Conservation (phyloP, 2,797 vertebrate species). For the Enteromius treurensis region DNA sequence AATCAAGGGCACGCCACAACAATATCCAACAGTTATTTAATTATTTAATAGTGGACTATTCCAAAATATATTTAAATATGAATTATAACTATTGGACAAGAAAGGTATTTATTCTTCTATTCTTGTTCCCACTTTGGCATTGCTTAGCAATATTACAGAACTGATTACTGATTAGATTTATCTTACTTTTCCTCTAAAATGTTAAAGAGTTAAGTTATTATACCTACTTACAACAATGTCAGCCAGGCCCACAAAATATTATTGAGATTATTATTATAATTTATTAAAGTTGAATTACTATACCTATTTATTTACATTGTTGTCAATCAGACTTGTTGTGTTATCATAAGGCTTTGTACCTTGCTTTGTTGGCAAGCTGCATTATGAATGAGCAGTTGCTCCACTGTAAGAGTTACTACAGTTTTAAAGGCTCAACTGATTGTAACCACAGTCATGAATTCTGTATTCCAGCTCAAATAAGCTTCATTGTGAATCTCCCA, state of each 20-base stretch:
- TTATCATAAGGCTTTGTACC: slow-evolving; percentile 32
- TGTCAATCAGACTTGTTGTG: slow-evolving; percentile 5
- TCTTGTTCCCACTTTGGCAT: neutral
- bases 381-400: neutral
- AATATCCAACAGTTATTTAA: neutral
- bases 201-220: neutral
- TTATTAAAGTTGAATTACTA: neutral
- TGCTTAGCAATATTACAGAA: neutral
- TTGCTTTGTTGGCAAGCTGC: slow-evolving; percentile 23
- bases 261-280: slow-evolving; percentile 7
- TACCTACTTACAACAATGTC: neutral
- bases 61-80: neutral
- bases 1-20: slow-evolving; percentile 4
- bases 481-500: slow-evolving; percentile 83
- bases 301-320: slow-evolving; percentile 14
- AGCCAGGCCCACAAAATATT: slow-evolving; percentile 6
- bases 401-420: slow-evolving; percentile 15
- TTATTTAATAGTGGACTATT: slow-evolving; percentile 13
- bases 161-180: neutral
- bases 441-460: neutral
- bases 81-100: neutral
- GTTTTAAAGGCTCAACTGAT: slow-evolving; percentile 18
- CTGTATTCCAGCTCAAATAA: slow-evolving; percentile 70
- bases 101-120: neutral
- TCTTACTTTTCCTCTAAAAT: neutral